Evolutionary conservation across 2,797 vertebrate species (phyloP).

Genomic region (Alauda arvensis): DNA sequence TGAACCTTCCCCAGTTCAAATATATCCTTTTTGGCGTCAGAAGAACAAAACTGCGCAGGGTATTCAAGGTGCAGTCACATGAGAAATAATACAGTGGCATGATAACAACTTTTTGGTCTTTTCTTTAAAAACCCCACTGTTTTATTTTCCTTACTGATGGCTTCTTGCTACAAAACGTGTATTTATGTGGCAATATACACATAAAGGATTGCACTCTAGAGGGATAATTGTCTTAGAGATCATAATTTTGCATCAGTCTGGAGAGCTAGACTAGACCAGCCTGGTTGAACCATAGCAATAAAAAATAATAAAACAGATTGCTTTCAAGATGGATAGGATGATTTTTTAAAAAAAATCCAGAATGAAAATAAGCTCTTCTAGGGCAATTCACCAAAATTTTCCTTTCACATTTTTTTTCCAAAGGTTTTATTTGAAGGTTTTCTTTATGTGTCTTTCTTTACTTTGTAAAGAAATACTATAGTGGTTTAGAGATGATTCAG

Average conservation of each 20-base stretch:
- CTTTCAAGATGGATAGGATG: background rate
- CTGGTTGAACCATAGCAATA: background rate
- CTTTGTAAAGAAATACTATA: background rate
- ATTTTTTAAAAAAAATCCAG: background rate
- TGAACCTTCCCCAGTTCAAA: constrained; percentile 23
- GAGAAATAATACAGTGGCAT: background rate
- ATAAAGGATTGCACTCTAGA: background rate
- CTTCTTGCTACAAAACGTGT: background rate
- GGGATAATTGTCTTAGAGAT: background rate
- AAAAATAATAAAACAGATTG: background rate
- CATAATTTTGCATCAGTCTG: background rate
- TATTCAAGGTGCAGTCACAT: background rate
- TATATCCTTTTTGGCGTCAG: background rate
- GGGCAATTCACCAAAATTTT: background rate
- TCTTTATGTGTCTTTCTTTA: background rate
- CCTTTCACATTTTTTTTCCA: background rate
- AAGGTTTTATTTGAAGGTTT: background rate
- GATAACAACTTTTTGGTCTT: background rate
- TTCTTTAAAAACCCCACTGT: background rate
- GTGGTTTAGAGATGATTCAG: background rate
- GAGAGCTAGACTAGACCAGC: background rate
- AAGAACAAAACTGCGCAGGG: background rate
- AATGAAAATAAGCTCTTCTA: background rate
- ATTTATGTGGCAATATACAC: background rate
- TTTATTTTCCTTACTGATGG: background rate